A percentile compares a stretch with the other conserved stretches of the same genome.
Conservation (phyloP, 2,888 invertebrate species). For the Ormyrus pomaceus region DNA sequence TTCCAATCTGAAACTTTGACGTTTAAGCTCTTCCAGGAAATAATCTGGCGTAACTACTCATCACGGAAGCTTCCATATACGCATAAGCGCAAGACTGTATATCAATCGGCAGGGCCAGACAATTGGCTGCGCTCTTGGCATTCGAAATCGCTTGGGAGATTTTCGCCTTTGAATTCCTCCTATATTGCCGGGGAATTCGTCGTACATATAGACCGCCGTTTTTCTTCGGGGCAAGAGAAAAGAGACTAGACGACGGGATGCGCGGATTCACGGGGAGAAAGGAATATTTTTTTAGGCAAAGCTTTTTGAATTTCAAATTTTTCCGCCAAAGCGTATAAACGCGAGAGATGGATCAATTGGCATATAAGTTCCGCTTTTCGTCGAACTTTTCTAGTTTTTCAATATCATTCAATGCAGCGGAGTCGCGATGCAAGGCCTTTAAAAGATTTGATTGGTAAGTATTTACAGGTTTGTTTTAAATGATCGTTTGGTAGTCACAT, state of each 20-base stretch:
- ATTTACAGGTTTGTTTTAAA: too few relatives aligned
- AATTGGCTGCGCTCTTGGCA: conserved; percentile 55
- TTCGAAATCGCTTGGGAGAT: conserved; percentile 57
- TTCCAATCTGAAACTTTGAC: too few relatives aligned
- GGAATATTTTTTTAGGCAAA: conserved; percentile 8
- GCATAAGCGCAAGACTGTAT: background rate
- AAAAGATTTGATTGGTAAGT: too few relatives aligned
- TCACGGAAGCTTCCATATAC: background rate
- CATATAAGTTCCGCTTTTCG: too few relatives aligned
- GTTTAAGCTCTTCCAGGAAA: background rate
- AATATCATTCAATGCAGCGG: too few relatives aligned
- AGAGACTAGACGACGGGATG: background rate
- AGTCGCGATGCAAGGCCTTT: too few relatives aligned
- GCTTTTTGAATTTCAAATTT: conserved; percentile 7
- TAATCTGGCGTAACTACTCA: background rate
- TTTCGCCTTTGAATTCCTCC: conserved; percentile 38
- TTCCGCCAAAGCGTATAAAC: background rate
- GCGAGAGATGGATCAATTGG: background rate
- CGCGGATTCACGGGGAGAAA: background rate
- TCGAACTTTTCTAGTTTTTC: too few relatives aligned
- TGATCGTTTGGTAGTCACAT: too few relatives aligned
- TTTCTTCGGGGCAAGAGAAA: too few relatives aligned
- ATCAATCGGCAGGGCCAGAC: conserved; percentile 50
- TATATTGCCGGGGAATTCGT: conserved; percentile 4
- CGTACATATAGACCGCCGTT: too few relatives aligned